phyloP scores from a whole-genome alignment of 2,797 vertebrate genomes.

The Muraenolepis orangiensis region DNA sequence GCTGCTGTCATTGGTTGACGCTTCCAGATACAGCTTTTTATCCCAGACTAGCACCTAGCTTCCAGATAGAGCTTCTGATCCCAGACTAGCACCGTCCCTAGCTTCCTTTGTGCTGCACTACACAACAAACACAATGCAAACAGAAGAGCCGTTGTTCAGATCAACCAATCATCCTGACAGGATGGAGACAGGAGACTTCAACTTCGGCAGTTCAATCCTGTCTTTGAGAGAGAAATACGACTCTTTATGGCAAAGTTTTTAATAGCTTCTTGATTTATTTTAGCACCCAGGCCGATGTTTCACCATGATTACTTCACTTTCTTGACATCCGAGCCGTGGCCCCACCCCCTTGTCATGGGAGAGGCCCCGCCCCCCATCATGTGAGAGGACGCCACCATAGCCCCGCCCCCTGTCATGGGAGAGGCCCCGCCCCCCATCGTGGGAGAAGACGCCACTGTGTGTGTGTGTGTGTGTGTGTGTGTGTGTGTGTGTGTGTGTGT shows the following conservation, averaged over 20 bases:
- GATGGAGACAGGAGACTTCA: constrained; percentile 4
- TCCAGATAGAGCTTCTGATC: not conserved
- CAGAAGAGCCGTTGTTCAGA: constrained; percentile 21
- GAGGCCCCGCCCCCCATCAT: constrained; percentile 45
- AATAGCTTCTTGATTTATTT: constrained; percentile 67
- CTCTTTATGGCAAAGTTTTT: constrained; percentile 61
- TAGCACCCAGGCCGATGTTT: constrained; percentile 58
- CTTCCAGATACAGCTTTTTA: not conserved
- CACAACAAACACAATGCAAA: not conserved
- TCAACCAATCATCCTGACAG: constrained; percentile 18
- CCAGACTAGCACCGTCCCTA: not conserved
- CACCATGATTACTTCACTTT: constrained; percentile 75
- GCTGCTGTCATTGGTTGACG: too few relatives aligned
- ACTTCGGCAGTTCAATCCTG: constrained; percentile 26
- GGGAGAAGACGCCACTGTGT: too few relatives aligned
- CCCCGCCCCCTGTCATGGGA: constrained; percentile 52
- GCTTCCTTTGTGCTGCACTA: not conserved
- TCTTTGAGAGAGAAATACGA: constrained; percentile 65
- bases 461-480: too few relatives aligned
- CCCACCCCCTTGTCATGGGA: constrained; percentile 52
- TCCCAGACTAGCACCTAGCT: not conserved
- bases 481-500: too few relatives aligned
- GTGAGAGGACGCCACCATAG: too few relatives aligned
- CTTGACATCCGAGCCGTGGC: constrained; percentile 68
- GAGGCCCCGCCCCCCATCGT: constrained; percentile 50